Percentiles rank a stretch among this genome's conserved stretches.
These are phyloP conservation scores for Alosa alosa DNA, from an alignment of 2,113 vertebrate genomes.

Conservation along the genomic window DNA sequence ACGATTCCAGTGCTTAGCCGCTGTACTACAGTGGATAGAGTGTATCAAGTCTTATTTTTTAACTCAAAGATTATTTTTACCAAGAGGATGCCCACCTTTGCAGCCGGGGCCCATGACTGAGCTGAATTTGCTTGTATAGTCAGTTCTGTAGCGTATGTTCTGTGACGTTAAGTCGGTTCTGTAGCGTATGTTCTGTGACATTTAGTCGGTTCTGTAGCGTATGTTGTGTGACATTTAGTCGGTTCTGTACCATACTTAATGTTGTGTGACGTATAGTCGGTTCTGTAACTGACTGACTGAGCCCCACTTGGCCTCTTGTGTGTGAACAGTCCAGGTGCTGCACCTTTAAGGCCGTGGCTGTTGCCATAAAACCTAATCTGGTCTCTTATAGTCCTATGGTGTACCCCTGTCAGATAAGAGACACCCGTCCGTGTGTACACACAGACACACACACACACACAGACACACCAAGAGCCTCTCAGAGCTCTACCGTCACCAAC, in stretches of 20 bases:
- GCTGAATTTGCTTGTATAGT: background rate
- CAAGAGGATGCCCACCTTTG: background rate
- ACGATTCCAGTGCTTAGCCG: no score
- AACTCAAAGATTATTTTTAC: no score
- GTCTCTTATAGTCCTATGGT: background rate
- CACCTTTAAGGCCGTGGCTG: background rate
- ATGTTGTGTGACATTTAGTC: background rate
- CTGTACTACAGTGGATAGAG: no score
- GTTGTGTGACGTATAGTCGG: background rate
- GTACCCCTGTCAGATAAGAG: background rate
- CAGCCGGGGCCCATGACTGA: background rate
- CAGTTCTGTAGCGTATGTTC: background rate
- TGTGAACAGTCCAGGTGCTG: background rate
- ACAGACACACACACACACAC: background rate
- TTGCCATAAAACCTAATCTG: background rate
- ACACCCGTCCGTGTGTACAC: background rate
- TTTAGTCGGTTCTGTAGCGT: background rate
- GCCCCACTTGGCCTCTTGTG: background rate
- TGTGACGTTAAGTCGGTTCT: background rate
- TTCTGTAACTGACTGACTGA: background rate
- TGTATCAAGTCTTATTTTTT: background rate
- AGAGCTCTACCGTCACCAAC: background rate
- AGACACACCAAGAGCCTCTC: background rate
- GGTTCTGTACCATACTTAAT: background rate
- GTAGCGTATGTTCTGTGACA: background rate